Conservation (phyloP, 1,140 invertebrate genomes). For the Notospermus geniculatus region DNA sequence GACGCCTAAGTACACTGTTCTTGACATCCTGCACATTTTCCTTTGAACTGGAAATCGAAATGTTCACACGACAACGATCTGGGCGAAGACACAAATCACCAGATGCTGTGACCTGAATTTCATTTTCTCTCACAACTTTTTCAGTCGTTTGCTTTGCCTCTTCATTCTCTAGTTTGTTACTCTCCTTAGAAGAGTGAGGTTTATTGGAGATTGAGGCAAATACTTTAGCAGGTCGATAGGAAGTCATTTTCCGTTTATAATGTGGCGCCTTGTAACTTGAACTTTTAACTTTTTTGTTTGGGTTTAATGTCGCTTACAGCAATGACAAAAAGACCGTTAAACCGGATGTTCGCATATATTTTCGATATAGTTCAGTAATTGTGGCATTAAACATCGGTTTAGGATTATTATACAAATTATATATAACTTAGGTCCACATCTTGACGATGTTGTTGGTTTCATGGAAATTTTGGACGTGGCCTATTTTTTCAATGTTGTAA, state of each 20-base stretch:
- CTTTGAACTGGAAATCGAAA: constrained; percentile 40
- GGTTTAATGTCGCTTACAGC: constrained; percentile 10
- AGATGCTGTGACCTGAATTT: constrained; percentile 46
- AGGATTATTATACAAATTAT: constrained; percentile 15
- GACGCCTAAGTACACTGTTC: constrained; percentile 44
- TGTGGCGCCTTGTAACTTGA: background rate
- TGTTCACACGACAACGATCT: constrained; percentile 40
- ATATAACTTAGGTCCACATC: background rate
- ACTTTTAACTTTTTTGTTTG: constrained; percentile 11
- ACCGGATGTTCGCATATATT: background rate
- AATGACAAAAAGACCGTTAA: no score
- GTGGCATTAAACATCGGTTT: constrained; percentile 23
- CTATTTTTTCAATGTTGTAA: constrained; percentile 11
- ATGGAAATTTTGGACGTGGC: no score
- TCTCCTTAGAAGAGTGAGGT: constrained; percentile 16
- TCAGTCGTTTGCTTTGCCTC: constrained; percentile 17
- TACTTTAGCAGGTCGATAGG: constrained; percentile 10
- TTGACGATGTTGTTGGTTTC: background rate
- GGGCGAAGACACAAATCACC: constrained; percentile 45
- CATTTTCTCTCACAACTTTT: constrained; percentile 23
- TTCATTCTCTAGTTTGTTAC: background rate
- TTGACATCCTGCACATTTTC: constrained; percentile 47
- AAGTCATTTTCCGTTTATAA: background rate
- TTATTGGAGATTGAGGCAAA: constrained; percentile 14
- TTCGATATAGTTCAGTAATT: constrained; percentile 8